Conservation (phyloP, 2,113 vertebrate species). For the Andinoacara biseriatus region DNA sequence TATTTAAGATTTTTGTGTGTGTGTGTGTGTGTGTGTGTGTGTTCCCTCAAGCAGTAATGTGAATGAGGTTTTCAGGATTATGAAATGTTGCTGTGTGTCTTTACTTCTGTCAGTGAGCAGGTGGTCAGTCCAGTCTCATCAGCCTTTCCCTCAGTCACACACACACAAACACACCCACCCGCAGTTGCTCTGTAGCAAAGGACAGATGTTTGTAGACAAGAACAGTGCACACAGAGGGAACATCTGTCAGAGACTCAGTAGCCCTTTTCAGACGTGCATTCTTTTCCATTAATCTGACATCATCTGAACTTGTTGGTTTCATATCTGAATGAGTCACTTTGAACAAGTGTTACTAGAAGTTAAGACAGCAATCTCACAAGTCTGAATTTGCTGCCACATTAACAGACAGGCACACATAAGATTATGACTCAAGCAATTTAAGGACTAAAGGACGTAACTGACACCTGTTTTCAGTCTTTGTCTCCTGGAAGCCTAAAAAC, state of each 20-base stretch:
- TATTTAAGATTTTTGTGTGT: neutral
- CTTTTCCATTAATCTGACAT: neutral
- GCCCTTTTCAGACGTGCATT: neutral
- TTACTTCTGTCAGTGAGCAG: constrained; percentile 54
- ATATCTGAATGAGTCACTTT: neutral
- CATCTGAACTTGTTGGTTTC: neutral
- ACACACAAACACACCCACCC: constrained; percentile 19
- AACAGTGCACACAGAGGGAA: neutral
- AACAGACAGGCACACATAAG: neutral
- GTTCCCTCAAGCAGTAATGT: neutral
- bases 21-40: neutral
- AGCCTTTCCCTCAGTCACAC: constrained; percentile 24
- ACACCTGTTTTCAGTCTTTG: neutral
- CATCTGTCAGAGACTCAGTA: constrained; percentile 11
- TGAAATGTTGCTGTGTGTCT: constrained; percentile 33
- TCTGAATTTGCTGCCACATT: neutral
- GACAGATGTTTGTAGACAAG: constrained; percentile 34
- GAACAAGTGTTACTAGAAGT: neutral
- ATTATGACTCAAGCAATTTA: no score
- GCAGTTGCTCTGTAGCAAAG: neutral
- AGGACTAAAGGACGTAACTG: no score
- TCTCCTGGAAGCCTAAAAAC: no score
- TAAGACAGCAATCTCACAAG: neutral
- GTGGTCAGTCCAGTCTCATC: constrained; percentile 56
- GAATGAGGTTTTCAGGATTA: constrained; percentile 29